Evolutionary conservation across 2,113 vertebrate genomes (phyloP), one percentile per base, ranked within the genome.

Genomic region (Protobothrops mucrosquamatus): DNA sequence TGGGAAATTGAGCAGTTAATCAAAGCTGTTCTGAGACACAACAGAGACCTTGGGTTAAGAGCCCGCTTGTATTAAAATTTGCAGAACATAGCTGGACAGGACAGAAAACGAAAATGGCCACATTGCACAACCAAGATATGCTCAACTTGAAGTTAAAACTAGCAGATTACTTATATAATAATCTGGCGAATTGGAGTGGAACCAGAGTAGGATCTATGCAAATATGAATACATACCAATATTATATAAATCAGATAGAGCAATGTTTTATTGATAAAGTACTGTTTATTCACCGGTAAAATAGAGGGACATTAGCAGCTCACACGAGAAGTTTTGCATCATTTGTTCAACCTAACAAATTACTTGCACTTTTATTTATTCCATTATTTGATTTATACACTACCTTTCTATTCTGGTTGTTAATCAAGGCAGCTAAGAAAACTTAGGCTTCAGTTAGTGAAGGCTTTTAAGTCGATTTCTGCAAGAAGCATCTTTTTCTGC

Each of bases 1-100:
- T 94, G 93, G 69, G 93, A 92, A 94, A 94, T 92, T 69, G 57
- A 94, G 88, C 91, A 87, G 48, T 87, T 94, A 89, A 89, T 89
- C 93, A 89, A 92, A 92, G 88, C 69, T 55, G 56, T 59, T 92
- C 88, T 48, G 88, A 91, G 87, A 55, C 48, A 54, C n/a, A 89
- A 61, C 54, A 86, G 87, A 92, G 88, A 46, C 48, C 56, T 93
- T 56, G 74, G 91, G 11, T 64, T 51, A 39, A 57, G 59, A 89
- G 87, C 51, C 14, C 3, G 43, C 10, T 69, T 69, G 8, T 43
- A 39, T 39, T 39, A 86, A 46, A 54, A 26, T 9, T 29, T 54
- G 52, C 34, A 55, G 57, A 74, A 15, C 51, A 46, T 20, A 55
- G 39, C 87, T 18, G 88, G 55, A 51, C 18, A 20, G 69, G 85